Conservation (phyloP, 1,140 invertebrate genomes). For the Sesamia nonagrioides region DNA sequence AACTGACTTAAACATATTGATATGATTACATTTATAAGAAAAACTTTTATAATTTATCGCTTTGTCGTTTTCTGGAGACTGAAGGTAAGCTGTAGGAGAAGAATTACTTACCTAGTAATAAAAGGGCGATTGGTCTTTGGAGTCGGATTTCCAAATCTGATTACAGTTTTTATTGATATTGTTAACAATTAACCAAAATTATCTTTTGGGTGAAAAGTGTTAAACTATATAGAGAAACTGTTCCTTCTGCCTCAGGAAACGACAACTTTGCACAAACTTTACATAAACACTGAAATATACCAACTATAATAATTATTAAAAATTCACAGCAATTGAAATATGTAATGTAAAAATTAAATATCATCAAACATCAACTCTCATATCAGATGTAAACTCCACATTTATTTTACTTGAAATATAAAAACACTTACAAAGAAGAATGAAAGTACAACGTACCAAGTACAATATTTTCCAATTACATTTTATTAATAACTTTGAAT, state of each 20-base stretch:
- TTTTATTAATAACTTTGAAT: slow-evolving; percentile 29
- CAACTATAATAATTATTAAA: slow-evolving; percentile 28
- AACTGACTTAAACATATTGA: slow-evolving; percentile 67
- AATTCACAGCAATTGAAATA: slow-evolving; percentile 36
- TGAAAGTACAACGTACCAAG: slow-evolving; percentile 47
- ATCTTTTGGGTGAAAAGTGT: neutral
- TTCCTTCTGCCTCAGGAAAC: slow-evolving; percentile 3
- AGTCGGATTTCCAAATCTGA: too few species aligned
- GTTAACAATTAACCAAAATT: too few species aligned
- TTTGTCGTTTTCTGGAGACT: slow-evolving; percentile 7
- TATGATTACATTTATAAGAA: slow-evolving; percentile 62
- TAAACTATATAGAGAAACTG: neutral
- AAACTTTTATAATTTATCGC: slow-evolving; percentile 33
- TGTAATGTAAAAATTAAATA: slow-evolving; percentile 32
- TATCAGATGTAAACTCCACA: slow-evolving; percentile 14
- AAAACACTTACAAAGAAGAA: slow-evolving; percentile 47
- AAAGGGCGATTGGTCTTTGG: neutral
- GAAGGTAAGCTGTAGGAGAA: neutral
- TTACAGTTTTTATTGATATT: neutral
- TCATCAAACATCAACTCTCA: slow-evolving; percentile 23
- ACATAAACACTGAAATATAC: slow-evolving; percentile 38
- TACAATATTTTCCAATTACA: slow-evolving; percentile 24
- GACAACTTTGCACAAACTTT: slow-evolving; percentile 1
- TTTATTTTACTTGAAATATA: slow-evolving; percentile 36
- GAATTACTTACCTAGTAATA: neutral